A percentile compares a stretch with the other conserved stretches of the same genome.
Evolutionary conservation across 2,113 vertebrate species (phyloP).

Genomic region (Pelobates fuscus): DNA sequence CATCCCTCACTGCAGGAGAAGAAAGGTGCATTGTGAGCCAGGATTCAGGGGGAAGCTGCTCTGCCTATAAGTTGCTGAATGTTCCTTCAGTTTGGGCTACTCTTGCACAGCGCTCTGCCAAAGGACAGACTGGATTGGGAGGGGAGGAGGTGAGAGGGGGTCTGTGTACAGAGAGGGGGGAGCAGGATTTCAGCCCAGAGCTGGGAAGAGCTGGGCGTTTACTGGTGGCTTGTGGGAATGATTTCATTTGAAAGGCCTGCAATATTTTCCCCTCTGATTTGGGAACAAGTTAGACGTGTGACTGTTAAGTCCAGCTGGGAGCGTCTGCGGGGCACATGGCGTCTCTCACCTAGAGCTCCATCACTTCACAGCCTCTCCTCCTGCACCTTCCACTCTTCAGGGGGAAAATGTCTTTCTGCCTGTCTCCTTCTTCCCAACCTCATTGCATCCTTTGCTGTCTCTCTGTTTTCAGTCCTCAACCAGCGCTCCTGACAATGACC

Average conservation of each 20-base stretch:
- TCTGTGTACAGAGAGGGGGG: slow-evolving; percentile 53
- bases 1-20: slow-evolving; percentile 62
- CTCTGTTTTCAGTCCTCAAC: slow-evolving; percentile 21
- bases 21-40: slow-evolving; percentile 95
- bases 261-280: slow-evolving; percentile 84
- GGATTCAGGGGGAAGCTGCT: slow-evolving; percentile 62
- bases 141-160: slow-evolving; percentile 55
- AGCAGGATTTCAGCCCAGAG: slow-evolving; percentile 62
- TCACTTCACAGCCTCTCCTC: background rate
- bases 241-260: slow-evolving; percentile 95
- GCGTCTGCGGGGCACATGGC: slow-evolving; percentile 59
- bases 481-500: slow-evolving; percentile 71
- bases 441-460: slow-evolving; percentile 21
- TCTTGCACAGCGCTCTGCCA: slow-evolving; percentile 74
- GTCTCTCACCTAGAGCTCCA: slow-evolving; percentile 28
- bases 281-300: slow-evolving; percentile 83
- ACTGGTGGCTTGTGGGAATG: slow-evolving; percentile 83
- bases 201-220: slow-evolving; percentile 83
- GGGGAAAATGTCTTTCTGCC: slow-evolving; percentile 30
- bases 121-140: slow-evolving; percentile 54
- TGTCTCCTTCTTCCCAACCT: slow-evolving; percentile 16
- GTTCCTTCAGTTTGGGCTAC: slow-evolving; percentile 83
- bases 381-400: background rate
- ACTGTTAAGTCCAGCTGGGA: slow-evolving; percentile 54
- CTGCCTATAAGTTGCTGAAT: slow-evolving; percentile 81